A percentile compares a stretch with the other conserved stretches of the same genome.
These are phyloP conservation scores for Cairina moschata DNA, from an alignment of 2,113 vertebrate species.

Conservation along the genomic window DNA sequence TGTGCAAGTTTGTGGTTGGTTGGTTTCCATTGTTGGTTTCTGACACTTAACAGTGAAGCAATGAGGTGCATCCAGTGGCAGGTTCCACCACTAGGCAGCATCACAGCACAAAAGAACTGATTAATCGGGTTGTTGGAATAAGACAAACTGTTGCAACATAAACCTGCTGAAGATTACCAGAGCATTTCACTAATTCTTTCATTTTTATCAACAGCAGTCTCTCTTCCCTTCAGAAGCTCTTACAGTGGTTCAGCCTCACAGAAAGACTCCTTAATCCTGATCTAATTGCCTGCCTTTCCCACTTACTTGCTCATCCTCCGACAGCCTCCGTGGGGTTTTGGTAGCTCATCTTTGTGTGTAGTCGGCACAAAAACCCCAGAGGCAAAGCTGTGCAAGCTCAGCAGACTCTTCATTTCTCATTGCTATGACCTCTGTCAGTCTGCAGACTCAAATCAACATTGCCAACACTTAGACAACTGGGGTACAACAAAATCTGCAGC, in stretches of 20 bases:
- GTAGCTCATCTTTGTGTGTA: neutral
- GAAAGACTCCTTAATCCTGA: neutral
- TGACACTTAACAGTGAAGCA: conserved; percentile 48
- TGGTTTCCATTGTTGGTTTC: conserved; percentile 22
- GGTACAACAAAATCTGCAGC: neutral
- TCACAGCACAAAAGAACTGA: conserved; percentile 50
- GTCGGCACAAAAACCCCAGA: neutral
- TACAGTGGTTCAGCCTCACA: neutral
- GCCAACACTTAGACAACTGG: neutral
- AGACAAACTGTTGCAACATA: conserved; percentile 59
- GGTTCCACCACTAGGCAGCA: conserved; percentile 32
- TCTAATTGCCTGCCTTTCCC: neutral
- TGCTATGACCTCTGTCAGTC: neutral
- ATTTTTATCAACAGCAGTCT: conserved; percentile 14
- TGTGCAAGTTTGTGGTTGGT: neutral
- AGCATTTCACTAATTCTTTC: conserved; percentile 18
- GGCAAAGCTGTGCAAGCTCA: neutral
- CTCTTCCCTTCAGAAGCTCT: neutral
- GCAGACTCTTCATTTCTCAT: neutral
- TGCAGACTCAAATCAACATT: neutral
- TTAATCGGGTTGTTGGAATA: conserved; percentile 57
- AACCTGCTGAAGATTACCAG: conserved; percentile 39
- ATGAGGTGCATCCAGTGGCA: conserved; percentile 54
- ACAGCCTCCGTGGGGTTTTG: neutral
- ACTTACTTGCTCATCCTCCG: neutral